phyloP scores from a whole-genome alignment of 1,140 invertebrate species.

The Drosophila kepulauana region DNA sequence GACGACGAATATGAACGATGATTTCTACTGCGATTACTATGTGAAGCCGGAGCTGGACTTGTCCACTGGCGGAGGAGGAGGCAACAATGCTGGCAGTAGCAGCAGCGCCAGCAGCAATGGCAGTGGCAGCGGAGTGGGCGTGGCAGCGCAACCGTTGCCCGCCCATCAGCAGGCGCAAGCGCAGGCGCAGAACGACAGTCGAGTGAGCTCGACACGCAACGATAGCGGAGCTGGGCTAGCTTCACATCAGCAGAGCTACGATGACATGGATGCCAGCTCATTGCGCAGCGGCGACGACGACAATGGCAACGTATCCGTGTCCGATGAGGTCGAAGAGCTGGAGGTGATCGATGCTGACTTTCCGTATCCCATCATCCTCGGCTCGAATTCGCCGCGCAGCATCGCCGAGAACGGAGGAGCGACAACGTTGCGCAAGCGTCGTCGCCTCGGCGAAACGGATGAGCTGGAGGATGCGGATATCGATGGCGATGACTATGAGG shows the following conservation, averaged over 20 bases:
- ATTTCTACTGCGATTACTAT: constrained; percentile 72
- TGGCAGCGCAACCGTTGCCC: constrained; percentile 56
- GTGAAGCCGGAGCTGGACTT: constrained; percentile 80
- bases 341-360: constrained; percentile 83
- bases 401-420: constrained; percentile 17
- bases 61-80: constrained; percentile 46
- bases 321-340: constrained; percentile 78
- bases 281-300: constrained; percentile 71
- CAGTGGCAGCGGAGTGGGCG: constrained; percentile 7
- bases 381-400: constrained; percentile 73
- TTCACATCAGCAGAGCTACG: constrained; percentile 59
- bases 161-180: constrained; percentile 66
- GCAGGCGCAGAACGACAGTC: constrained; percentile 66
- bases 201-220: constrained; percentile 77
- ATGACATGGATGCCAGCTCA: constrained; percentile 76
- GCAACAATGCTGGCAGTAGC: constrained; percentile 23
- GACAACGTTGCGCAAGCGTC: constrained; percentile 56
- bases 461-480: constrained; percentile 56
- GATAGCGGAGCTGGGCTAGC: constrained; percentile 43
- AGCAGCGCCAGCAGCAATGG: constrained; percentile 14
- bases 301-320: constrained; percentile 61
- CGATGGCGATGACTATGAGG: constrained; percentile 76
- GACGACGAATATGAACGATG: constrained; percentile 61
- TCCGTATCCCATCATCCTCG: constrained; percentile 79
- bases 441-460: constrained; percentile 58